Base-by-base conservation (phyloP, 1,140 invertebrate species). In the Pseudomyrmex dendroicus region DNA sequence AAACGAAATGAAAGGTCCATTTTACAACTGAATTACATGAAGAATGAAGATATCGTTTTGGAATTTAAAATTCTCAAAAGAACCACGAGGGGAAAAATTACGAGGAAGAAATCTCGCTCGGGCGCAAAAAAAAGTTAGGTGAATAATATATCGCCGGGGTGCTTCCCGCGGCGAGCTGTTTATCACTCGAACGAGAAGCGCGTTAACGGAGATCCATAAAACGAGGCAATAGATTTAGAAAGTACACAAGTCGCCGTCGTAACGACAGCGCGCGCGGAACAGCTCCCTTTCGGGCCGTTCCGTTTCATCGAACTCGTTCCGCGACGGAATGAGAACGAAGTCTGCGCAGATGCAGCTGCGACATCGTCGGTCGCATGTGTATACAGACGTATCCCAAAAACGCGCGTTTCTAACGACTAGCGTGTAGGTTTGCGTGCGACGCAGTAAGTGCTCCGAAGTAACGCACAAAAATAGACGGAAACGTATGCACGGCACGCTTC, bases 401-500 rank as follows among this genome's bases (percentile, higher is more conserved):
- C 82, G 13, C 73, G 7, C 73, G 44, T 52, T 78, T 15, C 44
- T 78, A 67, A 80, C 74, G 48, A 82, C 7, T 48, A 50, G 35
- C 57, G 82, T 17, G 84, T 44, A 22, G 59, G 67, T 50, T 56
- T 48, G 83, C 59, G 22, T 12, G 50, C 13, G 15, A 56, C 48
- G 20, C 50, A 44, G 54, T 73, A 61, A 50, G 73, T 80, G 63
- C 44, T 70, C 20, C 20, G 10, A n/a, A 80, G 22, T 67, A 84
- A 80, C 73, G 74, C 77, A 87, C 87, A 56, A 64, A 89, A 84
- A 86, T 90, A 91, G 86, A 84, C 89, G 25, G 56, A 67, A 54
- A 68, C 88, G 80, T 76, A 85, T 87, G 86, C 67, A 86, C 67
- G 84, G 88, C 89, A 85, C 88, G 89, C 82, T 91, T 87, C 83